Conservation (phyloP, 2,113 vertebrate genomes). For the Clinocottus analis region DNA sequence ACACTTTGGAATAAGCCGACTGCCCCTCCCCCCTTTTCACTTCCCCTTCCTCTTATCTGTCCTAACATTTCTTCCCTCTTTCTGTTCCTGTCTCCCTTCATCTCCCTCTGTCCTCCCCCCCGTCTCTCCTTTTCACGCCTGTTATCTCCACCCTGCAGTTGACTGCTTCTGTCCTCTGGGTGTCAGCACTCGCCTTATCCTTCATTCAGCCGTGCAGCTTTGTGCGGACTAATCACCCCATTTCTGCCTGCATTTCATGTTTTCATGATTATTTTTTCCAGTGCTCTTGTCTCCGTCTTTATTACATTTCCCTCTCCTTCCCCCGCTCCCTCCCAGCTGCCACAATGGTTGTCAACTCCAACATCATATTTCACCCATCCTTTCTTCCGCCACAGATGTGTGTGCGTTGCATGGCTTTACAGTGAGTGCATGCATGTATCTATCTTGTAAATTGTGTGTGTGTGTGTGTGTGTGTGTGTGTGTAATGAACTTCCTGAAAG, state of each 20-base stretch:
- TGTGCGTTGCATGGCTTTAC: too few species aligned
- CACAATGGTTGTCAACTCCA: slow-evolving; percentile 40
- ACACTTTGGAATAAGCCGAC: slow-evolving; percentile 14
- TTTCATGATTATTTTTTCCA: slow-evolving; percentile 45
- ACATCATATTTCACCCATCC: slow-evolving; percentile 35
- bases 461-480: slow-evolving; percentile 1
- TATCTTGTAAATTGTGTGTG: too few species aligned
- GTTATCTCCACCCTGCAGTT: slow-evolving; percentile 79
- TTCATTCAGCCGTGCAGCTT: slow-evolving; percentile 60
- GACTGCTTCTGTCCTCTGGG: slow-evolving; percentile 84
- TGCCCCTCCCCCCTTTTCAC: slow-evolving; percentile 29
- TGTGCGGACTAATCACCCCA: slow-evolving; percentile 40
- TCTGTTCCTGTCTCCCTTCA: slow-evolving; percentile 59
- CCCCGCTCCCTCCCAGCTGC: slow-evolving; percentile 3
- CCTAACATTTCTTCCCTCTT: slow-evolving; percentile 43
- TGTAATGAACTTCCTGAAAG: slow-evolving; percentile 73
- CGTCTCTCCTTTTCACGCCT: slow-evolving; percentile 49
- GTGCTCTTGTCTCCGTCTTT: slow-evolving; percentile 44
- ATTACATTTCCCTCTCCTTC: slow-evolving; percentile 19
- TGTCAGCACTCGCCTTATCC: slow-evolving; percentile 84
- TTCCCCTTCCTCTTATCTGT: slow-evolving; percentile 56
- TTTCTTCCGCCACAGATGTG: neutral
- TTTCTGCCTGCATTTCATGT: slow-evolving; percentile 61
- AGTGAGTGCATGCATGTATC: too few species aligned
- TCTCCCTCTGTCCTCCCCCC: slow-evolving; percentile 28